Evolutionary conservation across 2,113 vertebrate genomes (phyloP).

Genomic region (Asarcornis scutulata): DNA sequence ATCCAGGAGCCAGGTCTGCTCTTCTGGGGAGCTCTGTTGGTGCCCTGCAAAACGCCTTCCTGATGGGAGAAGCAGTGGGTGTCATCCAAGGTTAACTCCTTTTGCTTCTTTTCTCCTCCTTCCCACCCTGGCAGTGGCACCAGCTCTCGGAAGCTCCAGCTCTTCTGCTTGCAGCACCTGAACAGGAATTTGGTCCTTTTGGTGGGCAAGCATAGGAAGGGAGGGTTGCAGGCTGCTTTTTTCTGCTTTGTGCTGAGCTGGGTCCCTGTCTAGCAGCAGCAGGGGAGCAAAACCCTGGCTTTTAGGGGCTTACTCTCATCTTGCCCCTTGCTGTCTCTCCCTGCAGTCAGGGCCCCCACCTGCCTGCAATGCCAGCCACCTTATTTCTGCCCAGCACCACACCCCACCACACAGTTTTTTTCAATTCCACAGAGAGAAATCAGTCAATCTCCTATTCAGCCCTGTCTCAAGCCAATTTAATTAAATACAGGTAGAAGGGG

Average conservation of each 20-base stretch:
- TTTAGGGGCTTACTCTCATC: too few species aligned
- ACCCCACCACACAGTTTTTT: background rate
- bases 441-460: background rate
- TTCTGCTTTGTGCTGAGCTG: accelerated
- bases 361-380: too few species aligned
- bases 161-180: accelerated
- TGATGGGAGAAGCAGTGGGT: background rate
- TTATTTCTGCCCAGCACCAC: background rate
- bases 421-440: background rate
- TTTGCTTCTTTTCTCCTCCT: background rate
- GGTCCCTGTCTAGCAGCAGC: background rate
- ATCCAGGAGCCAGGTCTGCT: background rate
- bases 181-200: background rate
- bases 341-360: too few species aligned
- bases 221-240: background rate
- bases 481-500: background rate
- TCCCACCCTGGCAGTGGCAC: background rate
- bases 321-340: too few species aligned
- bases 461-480: background rate
- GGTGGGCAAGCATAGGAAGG: background rate
- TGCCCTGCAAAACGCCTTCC: background rate
- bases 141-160: accelerated
- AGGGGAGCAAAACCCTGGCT: background rate
- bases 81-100: background rate
- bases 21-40: background rate